Conservation (phyloP, 2,888 invertebrate species). For the Pasiphila rectangulata region DNA sequence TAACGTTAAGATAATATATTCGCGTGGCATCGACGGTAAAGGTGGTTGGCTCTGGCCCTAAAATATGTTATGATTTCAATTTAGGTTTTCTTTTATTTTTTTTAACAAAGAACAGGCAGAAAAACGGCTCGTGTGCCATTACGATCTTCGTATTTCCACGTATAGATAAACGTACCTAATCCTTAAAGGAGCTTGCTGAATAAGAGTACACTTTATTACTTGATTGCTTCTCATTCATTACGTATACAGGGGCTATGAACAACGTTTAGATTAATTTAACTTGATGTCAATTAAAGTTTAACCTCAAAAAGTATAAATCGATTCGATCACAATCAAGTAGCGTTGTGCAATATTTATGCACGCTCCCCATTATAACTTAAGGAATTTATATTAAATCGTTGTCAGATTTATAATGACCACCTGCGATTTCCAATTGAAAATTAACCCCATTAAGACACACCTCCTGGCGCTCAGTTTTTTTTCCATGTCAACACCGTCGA, state of each 20-base stretch:
- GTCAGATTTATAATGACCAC: slow-evolving; percentile 71
- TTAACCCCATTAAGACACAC: slow-evolving; percentile 74
- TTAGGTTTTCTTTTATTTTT: too few relatives aligned
- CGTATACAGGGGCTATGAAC: slow-evolving; percentile 2
- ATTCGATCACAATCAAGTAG: slow-evolving; percentile 46
- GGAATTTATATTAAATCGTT: slow-evolving; percentile 61
- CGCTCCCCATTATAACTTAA: slow-evolving; percentile 52
- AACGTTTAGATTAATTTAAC: slow-evolving; percentile 48
- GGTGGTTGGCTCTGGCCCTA: too few relatives aligned
- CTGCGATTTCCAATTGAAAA: slow-evolving; percentile 75
- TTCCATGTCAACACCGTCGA: slow-evolving; percentile 73
- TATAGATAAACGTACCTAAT: too few relatives aligned
- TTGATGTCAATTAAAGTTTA: slow-evolving; percentile 56
- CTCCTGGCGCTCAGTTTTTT: slow-evolving; percentile 67
- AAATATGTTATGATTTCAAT: too few relatives aligned
- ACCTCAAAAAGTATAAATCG: slow-evolving; percentile 57
- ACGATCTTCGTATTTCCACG: too few relatives aligned
- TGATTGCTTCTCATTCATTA: not conserved
- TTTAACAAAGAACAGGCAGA: too few relatives aligned
- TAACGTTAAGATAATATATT: too few relatives aligned
- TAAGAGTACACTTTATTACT: not conserved
- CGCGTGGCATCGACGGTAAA: too few relatives aligned
- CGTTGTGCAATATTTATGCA: slow-evolving; percentile 60
- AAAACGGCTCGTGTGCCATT: too few relatives aligned
- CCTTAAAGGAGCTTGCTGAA: not conserved